Evolutionary conservation across 2,797 vertebrate species (phyloP), one percentile per base, ranked within the genome.

Genomic region (Smutsia gigantea): DNA sequence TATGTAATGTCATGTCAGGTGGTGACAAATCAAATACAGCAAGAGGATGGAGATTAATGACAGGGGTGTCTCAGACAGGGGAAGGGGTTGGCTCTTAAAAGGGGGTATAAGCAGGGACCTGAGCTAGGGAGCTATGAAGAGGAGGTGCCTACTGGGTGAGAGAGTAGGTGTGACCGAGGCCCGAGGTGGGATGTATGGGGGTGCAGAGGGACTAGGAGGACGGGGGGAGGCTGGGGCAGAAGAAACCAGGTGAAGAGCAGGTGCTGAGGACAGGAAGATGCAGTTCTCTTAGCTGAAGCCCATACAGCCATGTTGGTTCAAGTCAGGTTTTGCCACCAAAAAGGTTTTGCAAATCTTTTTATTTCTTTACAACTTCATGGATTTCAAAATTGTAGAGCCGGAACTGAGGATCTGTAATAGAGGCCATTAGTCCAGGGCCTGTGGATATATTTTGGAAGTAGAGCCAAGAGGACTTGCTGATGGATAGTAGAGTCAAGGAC

Each of bases 101-200:
- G 42, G 55, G 7, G 12, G 9, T 7, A n/a, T 34, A 69, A 66
- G 15, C 78, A 34, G 51, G n/a, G 37, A 71, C 21, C n/a, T 49
- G 31, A 77, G 79, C 63, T 8, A 0, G 51, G 55, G 13, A 15
- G 11, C 61, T 5, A 0, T 18, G 75, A 19, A 4, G 7, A 14
- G 4, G 42, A 34, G 34, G n/a, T 34, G n/a, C 23, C 0, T 34
- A 29, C 51, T 13, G 13, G 4, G 27, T 0, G 0, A 42, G 69
- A 79, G 29, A 61, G 37, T 34, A 21, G 49, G 39, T 4, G 13
- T 34, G 37, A 64, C 21, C 2, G n/a, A 39, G 34, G 71, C 21
- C 13, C 25, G 18, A 3, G 49, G 15, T 39, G 14, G 49, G 53
- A 1, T 10, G 42, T 46, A 46, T 46, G 42, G 42, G 42, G 42